Evolutionary conservation across 2,113 vertebrate genomes (phyloP).

Genomic region (Willisornis vidua): DNA sequence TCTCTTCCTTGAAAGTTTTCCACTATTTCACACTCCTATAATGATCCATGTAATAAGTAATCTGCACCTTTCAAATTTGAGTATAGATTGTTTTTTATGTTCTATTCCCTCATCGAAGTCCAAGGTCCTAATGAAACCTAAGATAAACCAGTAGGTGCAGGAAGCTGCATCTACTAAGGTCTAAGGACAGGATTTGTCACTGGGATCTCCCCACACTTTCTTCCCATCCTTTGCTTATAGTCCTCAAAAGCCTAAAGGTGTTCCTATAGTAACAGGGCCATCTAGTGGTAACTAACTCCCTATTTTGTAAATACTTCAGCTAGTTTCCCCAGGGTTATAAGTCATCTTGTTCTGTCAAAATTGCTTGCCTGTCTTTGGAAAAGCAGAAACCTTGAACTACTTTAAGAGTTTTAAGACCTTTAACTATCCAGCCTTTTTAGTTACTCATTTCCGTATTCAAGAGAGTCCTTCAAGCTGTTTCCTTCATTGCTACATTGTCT

Average conservation of each 20-base stretch:
- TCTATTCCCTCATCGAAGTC: neutral
- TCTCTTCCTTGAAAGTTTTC: neutral
- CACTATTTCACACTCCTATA: neutral
- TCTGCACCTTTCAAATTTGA: neutral
- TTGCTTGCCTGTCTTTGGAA: neutral
- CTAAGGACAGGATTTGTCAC: neutral
- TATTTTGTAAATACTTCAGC: neutral
- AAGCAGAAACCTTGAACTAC: neutral
- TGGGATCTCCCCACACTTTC: neutral
- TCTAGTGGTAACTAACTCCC: slow-evolving; percentile 1
- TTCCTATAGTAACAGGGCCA: slow-evolving; percentile 49
- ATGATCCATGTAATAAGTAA: neutral
- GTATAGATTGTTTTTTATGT: neutral
- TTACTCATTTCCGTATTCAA: neutral
- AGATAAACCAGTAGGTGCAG: neutral
- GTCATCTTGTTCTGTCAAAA: neutral
- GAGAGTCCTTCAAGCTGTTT: neutral
- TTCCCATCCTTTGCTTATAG: neutral
- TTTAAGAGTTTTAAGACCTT: neutral
- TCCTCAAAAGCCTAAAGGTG: neutral
- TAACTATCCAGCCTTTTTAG: neutral
- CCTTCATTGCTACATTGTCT: neutral
- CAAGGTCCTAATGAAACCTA: neutral
- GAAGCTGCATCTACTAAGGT: neutral
- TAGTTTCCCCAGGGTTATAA: neutral